These are phyloP conservation scores for Alces alces DNA, from an alignment of 2,113 vertebrate genomes.

Conservation along the genomic window DNA sequence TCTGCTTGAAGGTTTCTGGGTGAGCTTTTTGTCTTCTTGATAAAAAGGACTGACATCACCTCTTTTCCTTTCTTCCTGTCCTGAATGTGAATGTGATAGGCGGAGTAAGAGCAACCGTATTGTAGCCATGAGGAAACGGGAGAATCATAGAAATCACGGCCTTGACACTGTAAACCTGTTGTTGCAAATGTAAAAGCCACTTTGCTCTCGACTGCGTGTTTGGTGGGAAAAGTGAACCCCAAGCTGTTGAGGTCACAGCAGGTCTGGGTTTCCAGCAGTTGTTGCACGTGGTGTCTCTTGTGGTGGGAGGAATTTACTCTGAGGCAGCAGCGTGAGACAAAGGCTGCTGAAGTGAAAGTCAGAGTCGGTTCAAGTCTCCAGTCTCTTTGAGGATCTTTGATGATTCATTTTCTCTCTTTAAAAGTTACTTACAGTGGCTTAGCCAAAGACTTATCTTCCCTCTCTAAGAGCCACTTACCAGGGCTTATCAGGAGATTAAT, in stretches of 20 bases:
- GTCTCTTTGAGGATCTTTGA: not conserved
- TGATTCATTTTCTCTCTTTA: slow-evolving; percentile 9
- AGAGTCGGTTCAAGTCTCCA: not conserved
- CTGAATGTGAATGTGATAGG: not conserved
- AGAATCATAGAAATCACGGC: not conserved
- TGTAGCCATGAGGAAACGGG: not conserved
- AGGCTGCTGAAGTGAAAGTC: not conserved
- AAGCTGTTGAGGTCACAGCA: not conserved
- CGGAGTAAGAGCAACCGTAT: not conserved
- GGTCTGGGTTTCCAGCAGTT: not conserved
- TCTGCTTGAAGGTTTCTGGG: not conserved
- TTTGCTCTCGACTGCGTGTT: not conserved
- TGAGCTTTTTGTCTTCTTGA: not conserved
- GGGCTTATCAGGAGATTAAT: not conserved
- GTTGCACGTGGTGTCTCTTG: not conserved
- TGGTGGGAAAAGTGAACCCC: not conserved
- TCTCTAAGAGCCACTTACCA: not conserved
- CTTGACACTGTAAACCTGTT: not conserved
- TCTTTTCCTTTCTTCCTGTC: not conserved
- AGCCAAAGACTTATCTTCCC: not conserved
- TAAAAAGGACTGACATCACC: not conserved
- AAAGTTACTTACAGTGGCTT: not conserved
- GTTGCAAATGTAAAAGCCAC: not conserved
- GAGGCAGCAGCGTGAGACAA: not conserved
- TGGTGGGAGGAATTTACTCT: not conserved